Evolutionary conservation across 2,888 invertebrate genomes (phyloP).

Genomic region (Leptinotarsa haldemani): DNA sequence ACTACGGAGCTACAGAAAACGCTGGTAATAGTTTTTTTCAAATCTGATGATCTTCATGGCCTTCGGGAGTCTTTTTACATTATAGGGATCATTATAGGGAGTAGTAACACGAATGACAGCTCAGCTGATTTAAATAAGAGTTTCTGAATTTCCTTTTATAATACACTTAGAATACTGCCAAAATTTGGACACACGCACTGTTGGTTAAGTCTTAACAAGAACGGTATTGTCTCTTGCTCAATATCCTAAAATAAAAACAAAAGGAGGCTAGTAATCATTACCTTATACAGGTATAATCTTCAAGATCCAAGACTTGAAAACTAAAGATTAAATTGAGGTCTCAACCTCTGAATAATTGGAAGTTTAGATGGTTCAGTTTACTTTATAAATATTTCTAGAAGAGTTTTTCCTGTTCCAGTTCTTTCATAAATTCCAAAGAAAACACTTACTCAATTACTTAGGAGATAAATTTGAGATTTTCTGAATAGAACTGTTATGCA

Average conservation of each 20-base stretch:
- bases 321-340: neutral
- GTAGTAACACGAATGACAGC: neutral
- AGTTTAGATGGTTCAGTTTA: neutral
- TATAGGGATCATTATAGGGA: neutral
- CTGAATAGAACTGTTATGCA: neutral
- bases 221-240: conserved; percentile 20
- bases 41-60: neutral
- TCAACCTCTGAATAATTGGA: conserved; percentile 12
- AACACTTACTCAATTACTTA: neutral
- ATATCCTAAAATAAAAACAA: conserved; percentile 20
- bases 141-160: conserved; percentile 16
- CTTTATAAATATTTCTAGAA: neutral
- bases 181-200: conserved; percentile 17
- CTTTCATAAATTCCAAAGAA: neutral
- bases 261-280: conserved; percentile 7
- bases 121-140: neutral
- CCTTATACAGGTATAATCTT: neutral
- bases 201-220: conserved; percentile 20
- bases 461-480: neutral
- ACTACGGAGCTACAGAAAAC: neutral
- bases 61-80: neutral
- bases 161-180: conserved; percentile 15
- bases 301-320: neutral
- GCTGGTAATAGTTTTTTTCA: neutral
- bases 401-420: neutral